Percentiles rank a stretch among this genome's conserved stretches.
These are phyloP conservation scores for Sphaeridia pumilis DNA, from an alignment of 2,888 invertebrate genomes.

Conservation along the genomic window DNA sequence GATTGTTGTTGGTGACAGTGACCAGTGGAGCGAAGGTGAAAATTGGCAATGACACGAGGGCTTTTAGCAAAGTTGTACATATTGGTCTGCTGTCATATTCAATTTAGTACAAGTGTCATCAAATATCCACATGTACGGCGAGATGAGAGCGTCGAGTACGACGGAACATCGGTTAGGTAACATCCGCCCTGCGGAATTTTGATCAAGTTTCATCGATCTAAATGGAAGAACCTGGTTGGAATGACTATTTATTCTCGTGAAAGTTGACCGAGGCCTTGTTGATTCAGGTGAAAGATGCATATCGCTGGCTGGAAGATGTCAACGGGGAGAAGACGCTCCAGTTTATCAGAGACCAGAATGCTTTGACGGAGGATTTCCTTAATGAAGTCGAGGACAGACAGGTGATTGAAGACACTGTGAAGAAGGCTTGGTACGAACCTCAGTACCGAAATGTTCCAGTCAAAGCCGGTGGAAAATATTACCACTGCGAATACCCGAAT, in stretches of 20 bases:
- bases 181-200: background rate
- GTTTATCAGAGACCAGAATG: conserved; percentile 83
- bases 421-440: conserved; percentile 10
- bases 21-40: too few relatives aligned
- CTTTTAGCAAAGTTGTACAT: background rate
- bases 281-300: conserved; percentile 40
- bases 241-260: too few relatives aligned
- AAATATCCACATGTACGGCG: conserved; percentile 7
- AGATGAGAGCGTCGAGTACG: conserved; percentile 5
- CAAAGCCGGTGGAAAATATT: conserved; percentile 4
- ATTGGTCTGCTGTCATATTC: background rate
- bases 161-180: conserved; percentile 10
- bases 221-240: too few relatives aligned
- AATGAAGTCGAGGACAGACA: conserved; percentile 5
- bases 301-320: conserved; percentile 93
- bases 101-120: background rate
- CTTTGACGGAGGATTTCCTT: conserved; percentile 42
- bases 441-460: conserved; percentile 1
- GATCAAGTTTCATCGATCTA: background rate
- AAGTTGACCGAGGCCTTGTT: too few relatives aligned
- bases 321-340: conserved; percentile 78
- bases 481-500: background rate
- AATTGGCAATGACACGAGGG: background rate
- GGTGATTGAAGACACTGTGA: conserved; percentile 2
- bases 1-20: too few relatives aligned